Conservation (phyloP, 2,888 invertebrate genomes). For the Pantelozetes paolii region DNA sequence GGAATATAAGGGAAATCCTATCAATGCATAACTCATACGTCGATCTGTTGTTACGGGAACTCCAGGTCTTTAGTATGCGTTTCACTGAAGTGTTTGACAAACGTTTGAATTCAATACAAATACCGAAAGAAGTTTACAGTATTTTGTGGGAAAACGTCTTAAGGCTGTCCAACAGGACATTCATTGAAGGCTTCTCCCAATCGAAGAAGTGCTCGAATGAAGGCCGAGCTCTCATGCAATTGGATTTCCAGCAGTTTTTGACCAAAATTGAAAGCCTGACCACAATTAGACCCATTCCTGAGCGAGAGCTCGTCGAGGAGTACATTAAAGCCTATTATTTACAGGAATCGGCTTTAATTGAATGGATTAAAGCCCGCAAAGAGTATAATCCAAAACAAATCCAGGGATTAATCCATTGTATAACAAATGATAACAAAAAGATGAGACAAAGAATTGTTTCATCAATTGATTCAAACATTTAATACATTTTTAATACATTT, state of each 20-base stretch:
- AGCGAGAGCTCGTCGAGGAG: slow-evolving; percentile 81
- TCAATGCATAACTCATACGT: slow-evolving; percentile 85
- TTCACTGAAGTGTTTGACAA: slow-evolving; percentile 65
- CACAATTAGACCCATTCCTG: slow-evolving; percentile 67
- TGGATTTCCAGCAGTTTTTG: slow-evolving; percentile 91
- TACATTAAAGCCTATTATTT: slow-evolving; percentile 96
- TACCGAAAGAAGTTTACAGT: slow-evolving; percentile 66
- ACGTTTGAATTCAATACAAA: slow-evolving; percentile 56
- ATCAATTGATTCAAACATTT: slow-evolving; percentile 60
- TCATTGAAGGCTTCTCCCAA: slow-evolving; percentile 88
- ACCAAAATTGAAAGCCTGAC: slow-evolving; percentile 84
- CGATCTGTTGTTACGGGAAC: slow-evolving; percentile 51
- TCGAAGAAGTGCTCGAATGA: slow-evolving; percentile 92
- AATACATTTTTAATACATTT: neutral
- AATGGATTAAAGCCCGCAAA: slow-evolving; percentile 80
- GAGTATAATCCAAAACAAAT: slow-evolving; percentile 87
- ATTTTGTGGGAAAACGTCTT: slow-evolving; percentile 83
- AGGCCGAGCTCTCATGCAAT: slow-evolving; percentile 92
- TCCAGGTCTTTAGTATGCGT: slow-evolving; percentile 70
- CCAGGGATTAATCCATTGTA: slow-evolving; percentile 72
- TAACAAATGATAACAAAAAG: slow-evolving; percentile 82
- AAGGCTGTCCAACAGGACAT: slow-evolving; percentile 73
- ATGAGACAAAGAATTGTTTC: slow-evolving; percentile 71
- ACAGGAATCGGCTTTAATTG: slow-evolving; percentile 78
- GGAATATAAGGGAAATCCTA: slow-evolving; percentile 78